Evolutionary conservation across 2,113 vertebrate genomes (phyloP).

Genomic region (Panthera uncia): DNA sequence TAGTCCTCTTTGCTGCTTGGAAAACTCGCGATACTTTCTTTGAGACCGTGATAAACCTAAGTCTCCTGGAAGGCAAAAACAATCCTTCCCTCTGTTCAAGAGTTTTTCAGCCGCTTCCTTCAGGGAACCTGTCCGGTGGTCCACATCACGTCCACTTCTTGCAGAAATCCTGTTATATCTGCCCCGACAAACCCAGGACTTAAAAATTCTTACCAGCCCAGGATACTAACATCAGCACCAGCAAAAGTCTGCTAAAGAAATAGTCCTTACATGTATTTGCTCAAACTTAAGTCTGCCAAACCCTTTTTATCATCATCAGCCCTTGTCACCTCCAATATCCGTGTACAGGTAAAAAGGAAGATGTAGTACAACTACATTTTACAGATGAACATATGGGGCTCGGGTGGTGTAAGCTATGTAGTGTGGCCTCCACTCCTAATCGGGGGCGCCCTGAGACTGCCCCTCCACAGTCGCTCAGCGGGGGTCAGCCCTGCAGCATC

Average conservation of each 20-base stretch:
- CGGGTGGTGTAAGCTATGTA: not conserved
- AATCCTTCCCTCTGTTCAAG: not conserved
- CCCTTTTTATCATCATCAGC: not conserved
- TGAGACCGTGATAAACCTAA: not conserved
- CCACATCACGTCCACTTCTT: not conserved
- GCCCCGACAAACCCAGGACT: not conserved
- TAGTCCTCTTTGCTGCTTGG: not conserved
- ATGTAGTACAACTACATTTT: not conserved
- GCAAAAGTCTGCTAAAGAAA: not conserved
- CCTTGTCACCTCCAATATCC: not conserved
- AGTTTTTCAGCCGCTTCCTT: not conserved
- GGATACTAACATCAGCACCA: not conserved
- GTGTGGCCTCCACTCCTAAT: not conserved
- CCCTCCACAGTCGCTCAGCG: fast-evolving
- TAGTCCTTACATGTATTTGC: not conserved
- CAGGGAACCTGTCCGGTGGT: not conserved
- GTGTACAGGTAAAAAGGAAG: not conserved
- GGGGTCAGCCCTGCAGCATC: not conserved
- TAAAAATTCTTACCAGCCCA: not conserved
- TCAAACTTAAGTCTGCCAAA: not conserved
- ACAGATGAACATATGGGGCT: not conserved
- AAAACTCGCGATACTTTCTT: not conserved
- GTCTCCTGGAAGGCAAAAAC: not conserved
- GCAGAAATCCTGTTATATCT: not conserved
- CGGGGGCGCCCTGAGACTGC: fast-evolving